phyloP scores from a whole-genome alignment of 1,140 invertebrate genomes.

The Drosophila nannoptera region DNA sequence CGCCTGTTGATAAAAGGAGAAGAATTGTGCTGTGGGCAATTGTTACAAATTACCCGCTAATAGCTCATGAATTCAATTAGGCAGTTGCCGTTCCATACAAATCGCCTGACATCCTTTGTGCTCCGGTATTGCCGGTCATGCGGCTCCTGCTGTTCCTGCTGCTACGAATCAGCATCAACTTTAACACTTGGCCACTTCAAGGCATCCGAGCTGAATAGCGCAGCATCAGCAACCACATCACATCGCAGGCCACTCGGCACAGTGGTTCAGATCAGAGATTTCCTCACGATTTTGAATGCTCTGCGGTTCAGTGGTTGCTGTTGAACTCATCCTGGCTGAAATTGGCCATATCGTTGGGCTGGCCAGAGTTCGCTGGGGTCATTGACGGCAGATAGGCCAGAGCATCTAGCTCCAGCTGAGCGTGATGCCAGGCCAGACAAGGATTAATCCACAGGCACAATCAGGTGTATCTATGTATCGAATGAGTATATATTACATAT shows the following conservation, averaged over 20 bases:
- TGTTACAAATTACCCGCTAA: constrained; percentile 77
- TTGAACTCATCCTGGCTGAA: constrained; percentile 5
- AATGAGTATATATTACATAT: too few relatives aligned
- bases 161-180: constrained; percentile 22
- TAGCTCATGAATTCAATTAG: constrained; percentile 75
- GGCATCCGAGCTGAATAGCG: constrained; percentile 59
- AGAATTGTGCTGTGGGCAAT: constrained; percentile 43
- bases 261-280: constrained; percentile 44
- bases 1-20: constrained; percentile 23
- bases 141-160: background rate
- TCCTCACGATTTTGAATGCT: background rate
- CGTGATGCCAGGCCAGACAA: too few relatives aligned
- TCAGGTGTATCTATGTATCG: too few relatives aligned
- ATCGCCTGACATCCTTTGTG: constrained; percentile 24
- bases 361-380: too few relatives aligned
- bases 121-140: background rate
- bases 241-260: constrained; percentile 35
- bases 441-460: too few relatives aligned
- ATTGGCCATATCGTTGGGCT: too few relatives aligned
- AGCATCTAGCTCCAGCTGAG: too few relatives aligned
- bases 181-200: constrained; percentile 73
- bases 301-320: constrained; percentile 10
- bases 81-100: constrained; percentile 22
- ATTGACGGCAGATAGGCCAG: too few relatives aligned
- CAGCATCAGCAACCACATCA: constrained; percentile 48